Conservation (phyloP, 1,140 invertebrate genomes). For the Panulirus ornatus region DNA sequence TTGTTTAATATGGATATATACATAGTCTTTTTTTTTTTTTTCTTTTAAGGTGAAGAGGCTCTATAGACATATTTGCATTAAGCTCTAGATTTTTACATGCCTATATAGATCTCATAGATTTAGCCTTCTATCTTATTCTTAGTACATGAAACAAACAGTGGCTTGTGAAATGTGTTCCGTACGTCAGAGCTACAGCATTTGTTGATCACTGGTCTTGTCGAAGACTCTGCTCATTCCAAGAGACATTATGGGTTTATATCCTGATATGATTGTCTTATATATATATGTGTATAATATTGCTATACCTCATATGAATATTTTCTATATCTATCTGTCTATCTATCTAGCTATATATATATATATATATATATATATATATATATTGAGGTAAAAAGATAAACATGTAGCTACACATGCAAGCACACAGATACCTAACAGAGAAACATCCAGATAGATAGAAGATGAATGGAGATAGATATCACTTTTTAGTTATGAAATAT, state of each 20-base stretch:
- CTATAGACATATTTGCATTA: neutral
- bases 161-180: neutral
- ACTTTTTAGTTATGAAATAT: too few species aligned
- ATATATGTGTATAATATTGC: too few species aligned
- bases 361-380: neutral
- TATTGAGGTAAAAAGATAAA: neutral
- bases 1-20: neutral
- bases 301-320: too few species aligned
- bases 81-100: neutral
- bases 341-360: too few species aligned
- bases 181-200: neutral
- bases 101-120: neutral
- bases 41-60: neutral
- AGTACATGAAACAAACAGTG: neutral
- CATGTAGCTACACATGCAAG: too few species aligned
- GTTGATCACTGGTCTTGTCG: neutral
- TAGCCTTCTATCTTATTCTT: neutral
- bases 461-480: too few species aligned
- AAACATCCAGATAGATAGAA: too few species aligned
- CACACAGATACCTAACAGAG: too few species aligned
- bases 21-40: neutral
- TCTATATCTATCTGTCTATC: too few species aligned
- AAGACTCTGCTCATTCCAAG: too few species aligned
- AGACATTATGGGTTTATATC: too few species aligned
- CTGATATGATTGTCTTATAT: too few species aligned